Percentiles rank a stretch among this genome's conserved stretches.
Evolutionary conservation across 2,797 vertebrate species (phyloP).

Genomic region (Taeniopygia guttata): DNA sequence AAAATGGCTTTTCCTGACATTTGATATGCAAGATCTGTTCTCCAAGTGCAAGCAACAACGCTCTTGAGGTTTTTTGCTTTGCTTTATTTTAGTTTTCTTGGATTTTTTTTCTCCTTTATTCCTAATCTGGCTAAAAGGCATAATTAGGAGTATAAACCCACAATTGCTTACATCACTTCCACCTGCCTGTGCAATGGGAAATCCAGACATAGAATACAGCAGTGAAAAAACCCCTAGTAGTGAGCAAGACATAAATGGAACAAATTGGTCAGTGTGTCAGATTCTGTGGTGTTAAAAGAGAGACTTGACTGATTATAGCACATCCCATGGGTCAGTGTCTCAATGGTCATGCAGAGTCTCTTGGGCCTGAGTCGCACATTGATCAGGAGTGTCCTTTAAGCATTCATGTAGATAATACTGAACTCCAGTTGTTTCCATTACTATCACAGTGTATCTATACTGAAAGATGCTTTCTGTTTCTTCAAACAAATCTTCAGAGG

Average conservation of each 20-base stretch:
- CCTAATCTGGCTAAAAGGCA: background rate
- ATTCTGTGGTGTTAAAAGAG: background rate
- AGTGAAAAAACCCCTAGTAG: rapidly evolving
- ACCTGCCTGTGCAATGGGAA: background rate
- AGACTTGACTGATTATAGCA: background rate
- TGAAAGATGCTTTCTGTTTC: background rate
- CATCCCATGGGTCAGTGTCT: background rate
- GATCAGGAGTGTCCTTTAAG: background rate
- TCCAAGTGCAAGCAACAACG: background rate
- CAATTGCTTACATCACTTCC: background rate
- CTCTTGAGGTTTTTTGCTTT: background rate
- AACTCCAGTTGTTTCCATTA: background rate
- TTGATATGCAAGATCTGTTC: constrained; percentile 31
- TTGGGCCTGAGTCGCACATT: background rate
- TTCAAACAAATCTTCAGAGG: background rate
- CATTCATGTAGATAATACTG: background rate
- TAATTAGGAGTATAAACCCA: background rate
- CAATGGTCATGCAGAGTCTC: background rate
- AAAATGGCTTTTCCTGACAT: constrained; percentile 31
- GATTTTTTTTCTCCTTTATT: background rate
- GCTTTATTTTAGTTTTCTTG: background rate
- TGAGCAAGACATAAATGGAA: background rate
- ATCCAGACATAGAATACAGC: background rate
- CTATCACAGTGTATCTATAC: background rate
- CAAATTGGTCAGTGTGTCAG: background rate